Evolutionary conservation across 2,888 invertebrate genomes (phyloP).

Genomic region (Prosapia bicincta): DNA sequence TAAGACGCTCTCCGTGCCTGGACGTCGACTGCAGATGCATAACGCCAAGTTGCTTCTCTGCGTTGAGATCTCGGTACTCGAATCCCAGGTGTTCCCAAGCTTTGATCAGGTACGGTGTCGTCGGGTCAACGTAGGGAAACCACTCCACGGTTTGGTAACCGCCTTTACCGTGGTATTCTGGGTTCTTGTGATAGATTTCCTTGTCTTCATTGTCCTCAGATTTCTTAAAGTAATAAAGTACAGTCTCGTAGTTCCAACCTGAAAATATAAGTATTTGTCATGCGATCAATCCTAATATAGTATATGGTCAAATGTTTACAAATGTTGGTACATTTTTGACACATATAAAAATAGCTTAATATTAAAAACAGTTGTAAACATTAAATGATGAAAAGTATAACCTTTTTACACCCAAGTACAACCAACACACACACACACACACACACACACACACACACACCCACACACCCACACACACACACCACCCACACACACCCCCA

Average conservation of each 20-base stretch:
- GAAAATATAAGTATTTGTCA: conserved; percentile 40
- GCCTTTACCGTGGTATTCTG: conserved; percentile 55
- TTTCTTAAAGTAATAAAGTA: conserved; percentile 67
- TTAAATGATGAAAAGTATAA: too few species aligned
- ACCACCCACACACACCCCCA: too few species aligned
- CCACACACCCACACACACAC: too few species aligned
- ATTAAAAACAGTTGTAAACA: too few species aligned
- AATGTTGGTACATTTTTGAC: too few species aligned
- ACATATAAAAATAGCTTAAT: too few species aligned
- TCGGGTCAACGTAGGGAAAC: conserved; percentile 59
- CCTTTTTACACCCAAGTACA: too few species aligned
- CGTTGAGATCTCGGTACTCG: conserved; percentile 37
- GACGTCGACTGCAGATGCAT: conserved; percentile 61
- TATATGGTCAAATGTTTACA: too few species aligned
- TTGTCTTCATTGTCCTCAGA: conserved; percentile 60
- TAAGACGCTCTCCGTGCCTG: conserved; percentile 54
- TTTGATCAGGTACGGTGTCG: conserved; percentile 52
- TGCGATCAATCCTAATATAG: too few species aligned
- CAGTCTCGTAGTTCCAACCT: conserved; percentile 61
- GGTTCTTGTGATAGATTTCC: conserved; percentile 50
- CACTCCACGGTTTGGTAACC: conserved; percentile 64
- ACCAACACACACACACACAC: too few species aligned
- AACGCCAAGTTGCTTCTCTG: conserved; percentile 51
- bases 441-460: too few species aligned
- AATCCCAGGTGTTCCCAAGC: conserved; percentile 62